A percentile compares a stretch with the other conserved stretches of the same genome.
Conservation (phyloP, 2,888 invertebrate genomes). For the Acronicta psi region DNA sequence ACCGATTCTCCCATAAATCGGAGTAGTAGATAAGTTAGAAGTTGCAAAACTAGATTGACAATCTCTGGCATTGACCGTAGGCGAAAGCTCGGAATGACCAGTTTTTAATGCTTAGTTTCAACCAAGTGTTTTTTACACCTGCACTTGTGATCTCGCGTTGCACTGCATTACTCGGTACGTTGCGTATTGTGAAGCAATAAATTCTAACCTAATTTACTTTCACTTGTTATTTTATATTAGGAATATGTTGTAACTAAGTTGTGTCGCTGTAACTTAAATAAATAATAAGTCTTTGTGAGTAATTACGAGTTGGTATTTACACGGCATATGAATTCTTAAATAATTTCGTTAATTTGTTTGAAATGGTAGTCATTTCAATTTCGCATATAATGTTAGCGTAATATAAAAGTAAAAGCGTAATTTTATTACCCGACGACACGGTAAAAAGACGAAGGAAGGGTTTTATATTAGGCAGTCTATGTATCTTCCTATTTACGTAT, state of each 20-base stretch:
- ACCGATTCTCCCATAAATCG: conserved; percentile 9
- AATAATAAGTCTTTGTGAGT: conserved; percentile 14
- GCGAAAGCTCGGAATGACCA: conserved; percentile 73
- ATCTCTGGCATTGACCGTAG: conserved; percentile 76
- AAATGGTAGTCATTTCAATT: not conserved
- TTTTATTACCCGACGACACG: too few relatives aligned
- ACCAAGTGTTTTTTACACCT: conserved; percentile 38
- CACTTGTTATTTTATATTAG: conserved; percentile 36
- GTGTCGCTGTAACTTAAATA: conserved; percentile 26
- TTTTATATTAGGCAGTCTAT: too few relatives aligned
- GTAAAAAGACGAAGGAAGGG: too few relatives aligned
- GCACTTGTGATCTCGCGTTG: conserved; percentile 10
- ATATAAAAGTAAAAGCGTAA: too few relatives aligned
- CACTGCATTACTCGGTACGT: conserved; percentile 17
- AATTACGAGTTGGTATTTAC: conserved; percentile 17
- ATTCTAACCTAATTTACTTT: conserved; percentile 45
- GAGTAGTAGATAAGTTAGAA: conserved; percentile 15
- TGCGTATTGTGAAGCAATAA: conserved; percentile 30
- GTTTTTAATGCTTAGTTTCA: conserved; percentile 53
- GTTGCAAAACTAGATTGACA: conserved; percentile 62
- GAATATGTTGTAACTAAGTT: conserved; percentile 27
- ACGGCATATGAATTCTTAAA: too few relatives aligned
- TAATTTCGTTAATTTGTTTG: too few relatives aligned
- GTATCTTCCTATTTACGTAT: too few relatives aligned
- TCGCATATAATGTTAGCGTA: not conserved